Evolutionary conservation across 2,113 vertebrate genomes (phyloP), one percentile per base, ranked within the genome.

Genomic region (Chunga burmeisteri): DNA sequence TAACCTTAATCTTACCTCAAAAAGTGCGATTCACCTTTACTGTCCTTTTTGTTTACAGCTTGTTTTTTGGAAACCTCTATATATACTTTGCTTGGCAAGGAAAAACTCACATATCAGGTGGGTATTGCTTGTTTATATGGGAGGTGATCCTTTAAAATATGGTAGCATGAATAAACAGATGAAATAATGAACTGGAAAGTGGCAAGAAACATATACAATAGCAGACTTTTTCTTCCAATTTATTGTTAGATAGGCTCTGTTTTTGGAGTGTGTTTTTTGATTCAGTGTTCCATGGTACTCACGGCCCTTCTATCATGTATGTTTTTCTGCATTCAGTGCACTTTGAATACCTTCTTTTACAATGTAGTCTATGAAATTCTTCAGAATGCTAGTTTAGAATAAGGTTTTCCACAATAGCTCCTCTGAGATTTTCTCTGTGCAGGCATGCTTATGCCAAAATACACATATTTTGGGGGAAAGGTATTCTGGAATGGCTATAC

Each of bases 1-100:
- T 20, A 42, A 6, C 42, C 30, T 34, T 38, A 21, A 3, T 53
- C n/a, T 52, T 68, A 18, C 18, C 6, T 8, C 42, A 29, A 10
- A 77, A 58, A 90, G 11, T 40, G 19, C 40, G 78, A 13, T 12
- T 95, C 32, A 91, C 16, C 62, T 77, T 47, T 70, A 13, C 36
- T 80, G 19, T 71, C 30, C 14, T 92, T 73, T 83, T 23, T 72
- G 10, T 59, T 97, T 92, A 34, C 98, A 99, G 99, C 97, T 98
- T 99, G 85, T 99, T 99, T 97, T 99, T 99, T 97, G 99, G 99
- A 47, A 99, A 99, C 91, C 98, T 99, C 16, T 99, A 99, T 78
- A 99, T 99, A 89, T 99, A 99, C 96, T 96, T 98, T 6, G 99
- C 99, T 71, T 99, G 99, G 99, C 99, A 98, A 63, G 99, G 99